Evolutionary conservation across 2,888 invertebrate species (phyloP), one percentile per base, ranked within the genome.

Genomic region (Osmoderma eremita): DNA sequence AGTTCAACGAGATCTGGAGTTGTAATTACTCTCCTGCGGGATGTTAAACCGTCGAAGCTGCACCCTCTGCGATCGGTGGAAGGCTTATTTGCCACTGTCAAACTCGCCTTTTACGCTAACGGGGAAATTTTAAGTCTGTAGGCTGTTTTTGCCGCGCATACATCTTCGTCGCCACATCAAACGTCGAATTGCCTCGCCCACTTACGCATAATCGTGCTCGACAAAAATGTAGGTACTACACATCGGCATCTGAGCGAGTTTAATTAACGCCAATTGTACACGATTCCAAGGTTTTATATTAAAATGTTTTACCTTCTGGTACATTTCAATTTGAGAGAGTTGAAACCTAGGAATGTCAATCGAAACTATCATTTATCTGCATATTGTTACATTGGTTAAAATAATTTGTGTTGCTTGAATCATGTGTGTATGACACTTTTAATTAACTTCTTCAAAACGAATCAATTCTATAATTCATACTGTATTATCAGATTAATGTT

Each of bases 11-110:
- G 67, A 67, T 39, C 63, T 38, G 36, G 50, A 63, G 45, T 48
- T 20, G 63, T 56, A 67, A 67, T 67, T 67, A 63, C 61, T 63
- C 53, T 54, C 62, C 54, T 53, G 48, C 42, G 67, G 67, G 67
- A 67, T 53, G 36, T 36, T 22, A 62, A 67, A 63, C 54, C 67
- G 18, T 53, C 24, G 36, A 45, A 17, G 24, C 36, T 54, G 30
- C 17, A 10, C 39, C 48, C 61, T 36, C 13, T n/a, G 10, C 51
- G 53, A 30, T 22, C 41, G 18, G 53, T 24, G 53, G 24, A 64
- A 64, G 58, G 36, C 39, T 64, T 53, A 64, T 22, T 42, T 45
- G 41, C 10, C 18, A 53, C 30, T 36, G 51, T 53, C 45, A 61
- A 61, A 42, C 18, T 12, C 45, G 36, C 18, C 18, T 30, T 61